Evolutionary conservation across 2,797 vertebrate species (phyloP).

Genomic region (Florisuga fusca): DNA sequence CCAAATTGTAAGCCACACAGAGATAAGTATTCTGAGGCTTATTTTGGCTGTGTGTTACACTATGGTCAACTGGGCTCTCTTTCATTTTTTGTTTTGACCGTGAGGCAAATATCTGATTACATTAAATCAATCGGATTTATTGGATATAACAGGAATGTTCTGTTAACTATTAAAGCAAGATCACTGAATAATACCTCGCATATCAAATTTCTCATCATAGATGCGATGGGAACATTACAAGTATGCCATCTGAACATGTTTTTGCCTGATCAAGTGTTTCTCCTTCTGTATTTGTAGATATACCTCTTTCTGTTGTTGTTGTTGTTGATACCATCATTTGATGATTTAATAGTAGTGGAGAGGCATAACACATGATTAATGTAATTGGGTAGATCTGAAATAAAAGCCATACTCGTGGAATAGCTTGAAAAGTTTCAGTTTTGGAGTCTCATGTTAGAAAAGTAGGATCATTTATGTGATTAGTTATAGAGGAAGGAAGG

Average conservation of each 20-base stretch:
- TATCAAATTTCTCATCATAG: not conserved
- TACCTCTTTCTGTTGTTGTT: not conserved
- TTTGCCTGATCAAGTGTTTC: not conserved
- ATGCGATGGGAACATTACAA: not conserved
- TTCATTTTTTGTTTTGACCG: not conserved
- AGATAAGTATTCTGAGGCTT: not conserved
- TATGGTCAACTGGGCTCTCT: not conserved
- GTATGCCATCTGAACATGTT: not conserved
- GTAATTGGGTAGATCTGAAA: not conserved
- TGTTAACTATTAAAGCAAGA: constrained; percentile 6
- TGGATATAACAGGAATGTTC: not conserved
- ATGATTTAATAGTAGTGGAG: not conserved
- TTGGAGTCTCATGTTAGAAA: not conserved
- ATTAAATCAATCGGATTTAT: not conserved
- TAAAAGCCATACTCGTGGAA: not conserved
- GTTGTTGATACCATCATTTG: not conserved
- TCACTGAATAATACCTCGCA: not conserved
- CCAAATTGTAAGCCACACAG: not conserved
- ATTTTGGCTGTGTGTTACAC: not conserved
- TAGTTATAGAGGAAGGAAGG: not conserved
- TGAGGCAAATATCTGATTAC: not conserved
- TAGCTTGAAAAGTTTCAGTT: not conserved
- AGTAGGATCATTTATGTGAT: not conserved
- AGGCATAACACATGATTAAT: not conserved
- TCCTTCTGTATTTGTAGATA: not conserved